Base-by-base conservation (phyloP, 1,140 invertebrate genomes). In the Drosophila lacteicornis region DNA sequence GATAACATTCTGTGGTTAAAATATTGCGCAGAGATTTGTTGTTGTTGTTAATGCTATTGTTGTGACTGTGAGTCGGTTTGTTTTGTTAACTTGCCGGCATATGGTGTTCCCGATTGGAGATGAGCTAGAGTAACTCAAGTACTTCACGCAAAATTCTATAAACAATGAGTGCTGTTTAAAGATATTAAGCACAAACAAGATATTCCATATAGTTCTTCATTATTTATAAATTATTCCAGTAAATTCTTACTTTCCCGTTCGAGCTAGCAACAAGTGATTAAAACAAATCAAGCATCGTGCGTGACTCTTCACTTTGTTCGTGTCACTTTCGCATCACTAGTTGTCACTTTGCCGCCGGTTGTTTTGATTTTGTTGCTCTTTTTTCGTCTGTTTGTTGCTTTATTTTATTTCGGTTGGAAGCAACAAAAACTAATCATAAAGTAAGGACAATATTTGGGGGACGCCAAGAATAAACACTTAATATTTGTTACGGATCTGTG, bases 391-490 rank as follows among this genome's bases (percentile, higher is more conserved):
- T 15, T 49, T 27, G 57, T 33, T 43, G 40, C 15, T 63, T 45
- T 45, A 43, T 63, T 62, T 62, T 36, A 62, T 68, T 68, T 68
- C 27, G 45, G 25, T 40, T 30, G 25, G 7, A 22, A 25, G 57
- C 58, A 25, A 51, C 58, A 43, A 65, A 69, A 69, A 69, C 47
- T 51, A 69, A 69, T 69, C 66, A 69, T 51, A 68, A 70, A 38
- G n/a, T 53, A 66, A 6, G 30, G 40, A 38, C 17, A 46, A 30
- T 46, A 40, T 70, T 51, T 67, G 3, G 36, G 9, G 33, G 13
- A 12, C 5, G n/a, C 33, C n/a, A 11, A 30, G 22, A 13, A 30
- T 67, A 38, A 67, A 38, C 49, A 46, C 11, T 9, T 12, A 50
- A 51, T 69, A 65, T 69, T 68, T 68, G 12, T 2, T 15, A 45